These are phyloP conservation scores for Morelia viridis DNA, from an alignment of 2,797 vertebrate species.

Conservation along the genomic window DNA sequence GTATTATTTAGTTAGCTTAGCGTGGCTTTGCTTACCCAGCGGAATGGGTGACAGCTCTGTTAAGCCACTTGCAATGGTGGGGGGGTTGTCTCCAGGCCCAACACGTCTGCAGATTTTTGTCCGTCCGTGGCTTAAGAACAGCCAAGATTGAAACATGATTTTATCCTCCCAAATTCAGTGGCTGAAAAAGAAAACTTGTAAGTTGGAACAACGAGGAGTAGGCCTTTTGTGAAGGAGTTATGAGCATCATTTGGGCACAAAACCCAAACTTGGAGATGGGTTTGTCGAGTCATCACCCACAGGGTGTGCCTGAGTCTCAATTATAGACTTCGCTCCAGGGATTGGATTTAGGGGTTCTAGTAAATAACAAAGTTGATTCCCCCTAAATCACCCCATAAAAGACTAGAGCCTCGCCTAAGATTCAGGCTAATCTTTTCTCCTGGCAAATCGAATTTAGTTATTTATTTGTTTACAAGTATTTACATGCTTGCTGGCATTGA, in stretches of 20 bases:
- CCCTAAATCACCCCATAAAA: neutral
- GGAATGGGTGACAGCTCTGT: neutral
- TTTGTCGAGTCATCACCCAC: neutral
- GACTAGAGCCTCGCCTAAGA: neutral
- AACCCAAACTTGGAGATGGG: neutral
- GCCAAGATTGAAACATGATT: neutral
- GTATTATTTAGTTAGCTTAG: neutral
- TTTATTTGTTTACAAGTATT: neutral
- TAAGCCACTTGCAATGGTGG: neutral
- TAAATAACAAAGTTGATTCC: neutral
- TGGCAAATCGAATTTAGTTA: neutral
- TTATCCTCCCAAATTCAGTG: neutral
- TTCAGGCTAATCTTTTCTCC: rapidly evolving
- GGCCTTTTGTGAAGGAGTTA: neutral
- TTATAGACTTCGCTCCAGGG: neutral
- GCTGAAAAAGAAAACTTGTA: neutral
- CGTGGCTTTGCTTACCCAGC: neutral
- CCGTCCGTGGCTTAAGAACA: neutral
- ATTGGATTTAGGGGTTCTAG: neutral
- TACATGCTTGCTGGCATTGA: neutral
- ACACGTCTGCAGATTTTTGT: neutral
- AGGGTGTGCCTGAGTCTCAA: neutral
- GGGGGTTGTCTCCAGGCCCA: neutral
- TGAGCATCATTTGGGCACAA: neutral
- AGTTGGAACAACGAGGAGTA: neutral